Evolutionary conservation across 2,113 vertebrate species (phyloP).

Genomic region (Sturnus vulgaris): DNA sequence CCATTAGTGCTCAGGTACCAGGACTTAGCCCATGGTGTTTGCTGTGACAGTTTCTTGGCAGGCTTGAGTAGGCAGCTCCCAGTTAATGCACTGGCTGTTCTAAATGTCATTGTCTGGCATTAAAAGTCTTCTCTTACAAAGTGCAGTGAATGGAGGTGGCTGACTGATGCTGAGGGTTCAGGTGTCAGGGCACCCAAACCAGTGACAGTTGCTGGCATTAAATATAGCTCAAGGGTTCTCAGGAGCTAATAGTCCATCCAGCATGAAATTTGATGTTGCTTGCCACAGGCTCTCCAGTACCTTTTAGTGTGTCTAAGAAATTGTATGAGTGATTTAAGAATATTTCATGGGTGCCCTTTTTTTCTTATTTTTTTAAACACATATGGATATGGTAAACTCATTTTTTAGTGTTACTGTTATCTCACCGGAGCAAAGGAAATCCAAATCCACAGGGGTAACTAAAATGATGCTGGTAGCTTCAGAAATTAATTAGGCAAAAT

Average conservation of each 20-base stretch:
- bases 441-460: neutral
- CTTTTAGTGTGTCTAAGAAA: neutral
- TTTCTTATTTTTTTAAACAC: neutral
- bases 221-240: neutral
- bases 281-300: neutral
- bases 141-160: neutral
- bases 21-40: neutral
- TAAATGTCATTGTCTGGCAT: neutral
- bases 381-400: neutral
- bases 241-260: neutral
- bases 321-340: neutral
- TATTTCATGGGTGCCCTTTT: neutral
- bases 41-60: neutral
- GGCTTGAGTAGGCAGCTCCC: neutral
- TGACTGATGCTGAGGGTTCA: neutral
- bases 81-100: slow-evolving; percentile 49
- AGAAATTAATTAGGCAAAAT: neutral
- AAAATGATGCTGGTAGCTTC: neutral
- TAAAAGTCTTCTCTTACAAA: neutral
- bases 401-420: neutral
- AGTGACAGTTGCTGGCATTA: neutral
- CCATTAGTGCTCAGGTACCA: neutral
- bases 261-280: neutral
- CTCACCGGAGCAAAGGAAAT: neutral
- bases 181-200: neutral